Base-by-base conservation (phyloP, 2,113 vertebrate species). In the Amblyopsis rosae region DNA sequence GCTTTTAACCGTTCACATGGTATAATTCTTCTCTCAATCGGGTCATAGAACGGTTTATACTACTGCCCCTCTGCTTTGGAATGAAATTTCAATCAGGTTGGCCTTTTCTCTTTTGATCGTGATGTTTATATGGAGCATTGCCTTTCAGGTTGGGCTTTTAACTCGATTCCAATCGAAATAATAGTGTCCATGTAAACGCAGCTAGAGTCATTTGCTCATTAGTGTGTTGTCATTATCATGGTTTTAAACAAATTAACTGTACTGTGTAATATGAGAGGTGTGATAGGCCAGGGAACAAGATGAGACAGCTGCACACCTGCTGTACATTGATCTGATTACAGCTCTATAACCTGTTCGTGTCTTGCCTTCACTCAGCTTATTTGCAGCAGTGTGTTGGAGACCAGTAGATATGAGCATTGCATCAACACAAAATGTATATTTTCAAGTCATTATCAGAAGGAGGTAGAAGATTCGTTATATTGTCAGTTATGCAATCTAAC, bases 341-440 rank as follows among this genome's bases (percentile, higher is more conserved):
- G 62, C 76, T 63, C 47, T 62, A 67, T 79, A 83, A 81, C 51
- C 53, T 63, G 47, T 79, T 86, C 61, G 77, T 51, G 57, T 51
- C 54, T 1, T 48, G n/a, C 67, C 35, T 67, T 69, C 48, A 62
- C 60, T 71, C 35, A 59, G 45, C 67, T 53, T 19, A 50, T 26
- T 68, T 69, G 26, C 62, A 7, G 4, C 13, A 41, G 33, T 26
- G 26, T 62, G 47, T 59, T 51, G 33, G 67, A 86, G 67, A 72
- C 55, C 58, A 45, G 62, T 12, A 47, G 64, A 46, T 60, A 59
- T 17, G 32, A 70, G 33, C 58, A 60, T 32, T 54, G 33, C 47
- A 72, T 35, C 51, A 61, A 61, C 33, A 53, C 19, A 65, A 75
- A 26, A 26, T 26, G 26, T 53, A 7, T 35, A 60, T 12, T 46